Evolutionary conservation across 1,140 invertebrate genomes (phyloP), one percentile per base, ranked within the genome.

Genomic region (Drosophila obscura): DNA sequence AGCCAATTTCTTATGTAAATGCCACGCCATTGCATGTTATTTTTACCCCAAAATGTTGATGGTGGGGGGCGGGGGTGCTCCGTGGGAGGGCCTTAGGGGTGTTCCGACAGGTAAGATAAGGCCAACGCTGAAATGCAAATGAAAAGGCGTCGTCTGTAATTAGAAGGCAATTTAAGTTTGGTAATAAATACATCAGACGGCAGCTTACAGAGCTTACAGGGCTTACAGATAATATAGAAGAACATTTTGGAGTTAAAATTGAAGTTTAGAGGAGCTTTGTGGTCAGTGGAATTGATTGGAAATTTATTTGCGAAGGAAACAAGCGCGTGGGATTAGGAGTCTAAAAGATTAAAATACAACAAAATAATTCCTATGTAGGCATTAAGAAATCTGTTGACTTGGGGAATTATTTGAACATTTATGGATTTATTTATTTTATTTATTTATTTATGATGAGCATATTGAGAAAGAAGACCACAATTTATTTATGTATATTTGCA

Each of bases 1-100:
- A 85, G 88, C 84, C 87, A 91, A 91, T 91, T 90, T 90, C 89
- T 83, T 85, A 91, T 90, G 88, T 91, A 89, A 91, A 91, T 91
- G 67, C 67, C 72, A 26, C 49, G 46, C 73, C 83, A 62, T 88
- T 80, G 62, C 79, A 71, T 83, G 83, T 82, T 87, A 46, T 78
- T 77, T 50, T 77, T 69, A 66, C 61, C 60, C 59, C 41, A 56
- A 73, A 39, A 35, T 9, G 19, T 7, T 11, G 11, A 9, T 35
- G 28, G 39, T 35, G 28, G 39, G 28, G 26, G 24, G 7, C 0
- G 11, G 11, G 43, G 13, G 13, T 16, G 51, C 4, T 35, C 9
- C 2, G 11, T 28, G 26, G 28, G 7, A 11, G 3, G 9, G 31
- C 31, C 35, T 4, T 13, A 11, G 11, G 50, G 24, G 13, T 51